Evolutionary conservation across 2,888 invertebrate species (phyloP).

Genomic region (Conomelus anceps): DNA sequence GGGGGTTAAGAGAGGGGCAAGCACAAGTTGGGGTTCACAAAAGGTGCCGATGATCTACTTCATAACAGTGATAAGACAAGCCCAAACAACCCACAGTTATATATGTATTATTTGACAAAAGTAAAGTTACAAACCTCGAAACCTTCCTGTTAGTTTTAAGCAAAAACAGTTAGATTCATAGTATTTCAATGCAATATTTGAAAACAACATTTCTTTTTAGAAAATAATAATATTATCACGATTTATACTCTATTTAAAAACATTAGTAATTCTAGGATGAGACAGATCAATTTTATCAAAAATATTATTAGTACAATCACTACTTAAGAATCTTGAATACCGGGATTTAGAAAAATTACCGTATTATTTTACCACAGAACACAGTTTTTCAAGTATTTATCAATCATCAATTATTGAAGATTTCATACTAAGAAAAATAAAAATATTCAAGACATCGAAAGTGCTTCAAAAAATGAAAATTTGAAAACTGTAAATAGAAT

Average conservation of each 20-base stretch:
- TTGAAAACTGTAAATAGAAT: conserved; percentile 17
- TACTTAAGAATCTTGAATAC: neutral
- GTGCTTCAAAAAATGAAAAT: conserved; percentile 23
- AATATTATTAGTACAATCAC: neutral
- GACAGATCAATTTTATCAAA: neutral
- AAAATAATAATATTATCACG: neutral
- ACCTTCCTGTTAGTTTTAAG: conserved; percentile 47
- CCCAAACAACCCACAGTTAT: neutral
- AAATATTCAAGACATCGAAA: conserved; percentile 39
- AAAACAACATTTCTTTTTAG: conserved; percentile 2
- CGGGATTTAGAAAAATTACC: neutral
- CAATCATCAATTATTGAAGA: no score
- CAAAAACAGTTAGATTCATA: conserved; percentile 28
- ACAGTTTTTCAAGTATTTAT: no score
- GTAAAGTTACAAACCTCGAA: conserved; percentile 52
- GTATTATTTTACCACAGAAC: neutral
- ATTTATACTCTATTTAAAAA: conserved; percentile 1
- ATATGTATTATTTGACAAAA: neutral
- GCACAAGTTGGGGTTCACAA: neutral
- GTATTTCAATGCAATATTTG: conserved; percentile 13
- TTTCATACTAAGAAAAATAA: conserved; percentile 9
- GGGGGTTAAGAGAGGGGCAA: neutral
- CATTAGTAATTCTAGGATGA: neutral
- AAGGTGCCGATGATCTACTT: neutral
- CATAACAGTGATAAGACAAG: neutral